Conservation (phyloP, 2,113 vertebrate species). For the Cercopithecus mona region DNA sequence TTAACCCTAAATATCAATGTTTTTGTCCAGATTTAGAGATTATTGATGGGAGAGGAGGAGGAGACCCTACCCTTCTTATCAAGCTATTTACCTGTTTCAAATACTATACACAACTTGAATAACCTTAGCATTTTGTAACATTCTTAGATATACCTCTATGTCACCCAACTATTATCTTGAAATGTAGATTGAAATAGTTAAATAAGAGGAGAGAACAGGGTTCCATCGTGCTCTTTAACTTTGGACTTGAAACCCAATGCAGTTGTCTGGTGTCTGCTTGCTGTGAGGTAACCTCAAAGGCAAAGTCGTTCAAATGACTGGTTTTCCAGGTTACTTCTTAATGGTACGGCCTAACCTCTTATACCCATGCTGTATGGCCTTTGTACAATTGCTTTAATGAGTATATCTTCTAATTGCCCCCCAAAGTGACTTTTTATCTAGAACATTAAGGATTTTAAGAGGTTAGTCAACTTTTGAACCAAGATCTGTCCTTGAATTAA, state of each 20-base stretch:
- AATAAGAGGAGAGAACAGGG: conserved; percentile 24
- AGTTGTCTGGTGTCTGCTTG: conserved; percentile 47
- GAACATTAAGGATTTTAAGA: conserved; percentile 66
- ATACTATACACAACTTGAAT: not conserved
- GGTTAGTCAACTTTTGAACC: conserved; percentile 51
- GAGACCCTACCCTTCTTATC: not conserved
- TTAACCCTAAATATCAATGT: not conserved
- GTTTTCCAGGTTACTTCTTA: conserved; percentile 76
- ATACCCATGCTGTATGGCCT: conserved; percentile 25
- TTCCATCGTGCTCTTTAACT: conserved; percentile 47
- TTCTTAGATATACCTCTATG: not conserved
- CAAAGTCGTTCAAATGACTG: conserved; percentile 71
- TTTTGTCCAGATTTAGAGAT: not conserved
- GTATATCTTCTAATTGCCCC: conserved; percentile 61
- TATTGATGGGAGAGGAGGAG: not conserved
- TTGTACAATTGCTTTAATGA: conserved; percentile 67
- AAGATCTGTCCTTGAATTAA: conserved; percentile 47
- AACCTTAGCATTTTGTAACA: not conserved
- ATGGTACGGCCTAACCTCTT: conserved; percentile 53
- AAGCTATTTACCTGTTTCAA: not conserved
- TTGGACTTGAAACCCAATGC: conserved; percentile 60
- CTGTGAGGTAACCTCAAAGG: conserved; percentile 75
- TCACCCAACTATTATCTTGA: not conserved
- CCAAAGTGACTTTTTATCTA: conserved; percentile 65
- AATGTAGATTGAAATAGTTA: conserved; percentile 63